Evolutionary conservation across 2,113 vertebrate genomes (phyloP), one percentile per base, ranked within the genome.

Genomic region (Rhea americana): DNA sequence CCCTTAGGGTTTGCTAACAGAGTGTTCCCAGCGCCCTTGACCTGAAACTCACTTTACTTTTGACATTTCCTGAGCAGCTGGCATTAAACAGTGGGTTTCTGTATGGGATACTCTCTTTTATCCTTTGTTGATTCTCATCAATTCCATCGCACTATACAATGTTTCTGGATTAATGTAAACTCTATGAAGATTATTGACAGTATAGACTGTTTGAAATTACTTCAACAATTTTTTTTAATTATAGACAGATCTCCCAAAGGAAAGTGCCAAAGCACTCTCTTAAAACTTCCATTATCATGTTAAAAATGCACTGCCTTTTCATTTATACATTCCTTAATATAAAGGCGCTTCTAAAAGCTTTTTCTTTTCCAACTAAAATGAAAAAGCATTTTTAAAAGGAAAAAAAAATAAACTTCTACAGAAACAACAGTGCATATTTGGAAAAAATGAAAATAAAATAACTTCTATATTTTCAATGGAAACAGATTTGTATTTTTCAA

Each of bases 41-140:
- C 93, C 95, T 94, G 91, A 96, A 94, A 90, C 83, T 94, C 91
- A 80, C 95, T 96, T 94, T 94, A 82, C 89, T 96, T 94, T 90
- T 94, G 90, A 94, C 95, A 95, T 95, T 96, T 96, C 86, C 92
- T 91, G 74, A 96, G 94, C 88, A 94, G 95, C 74, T 95, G 93
- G 95, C 94, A 96, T 96, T 96, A 96, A 96, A 96, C 96, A 96
- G 91, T 92, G 68, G 58, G 77, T 84, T 96, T 96, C 86, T 95
- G 94, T 89, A 94, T 93, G 83, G 13, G 18, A 91, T 93, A 62
- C 83, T 91, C 80, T 72, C 50, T 91, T 93, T 92, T 96, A 95
- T 93, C 96, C 94, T 95, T 94, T 96, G 90, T 96, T 91, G 94
- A 91, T 94, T 95, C 92, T 96, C 94, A 96, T 95, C 94, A 94